Evolutionary conservation across 92 coral and sea anemone genomes (phyloP).

Genomic region (Ricordea florida): DNA sequence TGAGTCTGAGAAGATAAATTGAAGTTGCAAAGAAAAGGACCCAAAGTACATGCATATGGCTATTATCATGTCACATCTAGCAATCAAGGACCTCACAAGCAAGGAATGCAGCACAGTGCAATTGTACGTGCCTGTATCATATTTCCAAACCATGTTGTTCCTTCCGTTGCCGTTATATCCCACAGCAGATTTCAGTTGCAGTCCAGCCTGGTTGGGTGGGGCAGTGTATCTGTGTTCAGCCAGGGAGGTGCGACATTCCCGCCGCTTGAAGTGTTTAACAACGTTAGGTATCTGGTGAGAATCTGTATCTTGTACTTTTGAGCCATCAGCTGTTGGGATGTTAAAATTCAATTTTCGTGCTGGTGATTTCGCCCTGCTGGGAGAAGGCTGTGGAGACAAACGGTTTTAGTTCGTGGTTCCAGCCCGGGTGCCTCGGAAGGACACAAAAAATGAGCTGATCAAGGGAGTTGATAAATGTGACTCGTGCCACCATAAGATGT

Average conservation of each 20-base stretch:
- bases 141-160: slow-evolving; percentile 91
- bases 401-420: no score
- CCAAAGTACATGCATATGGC: no score
- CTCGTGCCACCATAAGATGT: no score
- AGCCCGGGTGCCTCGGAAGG: no score
- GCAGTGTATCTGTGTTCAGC: slow-evolving; percentile 93
- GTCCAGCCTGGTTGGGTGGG: slow-evolving; percentile 97
- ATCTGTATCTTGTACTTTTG: neutral
- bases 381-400: neutral
- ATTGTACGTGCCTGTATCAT: slow-evolving; percentile 77
- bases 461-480: no score
- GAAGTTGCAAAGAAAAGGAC: no score
- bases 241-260: slow-evolving; percentile 40
- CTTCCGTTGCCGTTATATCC: slow-evolving; percentile 96
- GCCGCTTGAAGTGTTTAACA: slow-evolving; percentile 72
- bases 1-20: no score
- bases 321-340: neutral
- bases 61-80: neutral
- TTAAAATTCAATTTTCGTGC: slow-evolving; percentile 19
- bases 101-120: neutral
- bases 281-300: slow-evolving; percentile 41
- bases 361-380: slow-evolving; percentile 19
- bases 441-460: no score
- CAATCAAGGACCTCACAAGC: neutral
- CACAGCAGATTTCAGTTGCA: slow-evolving; percentile 83